Percentiles rank a stretch among this genome's conserved stretches.
These are phyloP conservation scores for Argyresthia albistria DNA, from an alignment of 2,888 invertebrate species.

Conservation along the genomic window DNA sequence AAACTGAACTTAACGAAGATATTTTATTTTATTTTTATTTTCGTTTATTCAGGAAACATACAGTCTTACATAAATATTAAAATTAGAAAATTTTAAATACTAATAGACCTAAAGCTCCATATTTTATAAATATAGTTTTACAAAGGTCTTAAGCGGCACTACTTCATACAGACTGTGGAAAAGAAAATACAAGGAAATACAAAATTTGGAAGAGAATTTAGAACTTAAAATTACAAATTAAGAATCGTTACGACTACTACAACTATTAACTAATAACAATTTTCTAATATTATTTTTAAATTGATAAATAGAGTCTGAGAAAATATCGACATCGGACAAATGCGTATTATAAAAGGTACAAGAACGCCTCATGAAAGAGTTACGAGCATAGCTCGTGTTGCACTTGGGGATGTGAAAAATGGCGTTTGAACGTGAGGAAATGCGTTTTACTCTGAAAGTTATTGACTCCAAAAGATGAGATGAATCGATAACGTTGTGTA, in stretches of 20 bases:
- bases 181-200: too few relatives aligned
- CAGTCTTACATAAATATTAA: slow-evolving; percentile 70
- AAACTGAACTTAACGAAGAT: too few relatives aligned
- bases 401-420: not conserved
- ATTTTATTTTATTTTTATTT: slow-evolving; percentile 50
- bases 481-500: not conserved
- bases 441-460: not conserved
- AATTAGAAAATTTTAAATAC: too few relatives aligned
- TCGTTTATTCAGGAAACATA: slow-evolving; percentile 51
- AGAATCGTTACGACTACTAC: too few relatives aligned
- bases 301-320: not conserved
- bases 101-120: too few relatives aligned
- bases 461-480: not conserved
- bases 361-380: not conserved
- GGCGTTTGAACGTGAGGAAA: too few relatives aligned
- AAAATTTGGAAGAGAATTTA: not conserved
- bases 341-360: not conserved
- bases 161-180: too few relatives aligned
- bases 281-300: not conserved
- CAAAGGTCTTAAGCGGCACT: too few relatives aligned
- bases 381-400: not conserved
- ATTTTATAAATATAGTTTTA: too few relatives aligned
- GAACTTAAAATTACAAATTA: not conserved
- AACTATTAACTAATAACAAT: too few relatives aligned
- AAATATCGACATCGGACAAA: not conserved